A percentile compares a stretch with the other conserved stretches of the same genome.
These are phyloP conservation scores for Megastigmus dorsalis DNA, from an alignment of 2,888 invertebrate genomes.

Conservation along the genomic window DNA sequence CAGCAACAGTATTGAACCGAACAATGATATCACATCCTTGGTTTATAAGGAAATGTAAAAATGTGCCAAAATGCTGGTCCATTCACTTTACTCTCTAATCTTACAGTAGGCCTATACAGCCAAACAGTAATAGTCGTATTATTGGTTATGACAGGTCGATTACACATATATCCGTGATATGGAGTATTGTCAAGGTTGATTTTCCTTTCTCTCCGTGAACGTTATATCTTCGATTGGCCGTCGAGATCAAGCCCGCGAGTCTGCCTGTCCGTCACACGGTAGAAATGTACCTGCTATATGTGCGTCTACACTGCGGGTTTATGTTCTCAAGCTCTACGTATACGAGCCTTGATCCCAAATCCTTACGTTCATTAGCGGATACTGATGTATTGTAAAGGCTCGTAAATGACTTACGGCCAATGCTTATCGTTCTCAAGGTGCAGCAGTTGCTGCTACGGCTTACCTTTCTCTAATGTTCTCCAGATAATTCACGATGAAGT, in stretches of 20 bases:
- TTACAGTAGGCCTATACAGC: background rate
- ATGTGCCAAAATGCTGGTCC: no score
- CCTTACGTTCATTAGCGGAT: constrained; percentile 34
- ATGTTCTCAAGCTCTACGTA: background rate
- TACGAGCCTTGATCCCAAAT: constrained; percentile 53
- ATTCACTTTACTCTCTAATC: no score
- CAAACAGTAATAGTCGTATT: background rate
- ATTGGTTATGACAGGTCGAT: constrained; percentile 3
- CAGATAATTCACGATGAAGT: constrained; percentile 94
- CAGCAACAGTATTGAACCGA: no score
- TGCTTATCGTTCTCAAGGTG: background rate
- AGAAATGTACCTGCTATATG: background rate
- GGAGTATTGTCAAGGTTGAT: constrained; percentile 49
- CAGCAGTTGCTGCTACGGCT: no score
- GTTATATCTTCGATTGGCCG: constrained; percentile 50
- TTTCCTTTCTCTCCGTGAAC: constrained; percentile 51
- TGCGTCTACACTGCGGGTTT: background rate
- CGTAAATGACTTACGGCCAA: background rate
- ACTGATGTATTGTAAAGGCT: background rate
- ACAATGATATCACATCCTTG: no score
- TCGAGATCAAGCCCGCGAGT: background rate
- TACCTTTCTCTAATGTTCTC: constrained; percentile 95
- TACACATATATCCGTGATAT: constrained; percentile 6
- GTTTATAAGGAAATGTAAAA: no score
- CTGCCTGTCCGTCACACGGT: constrained; percentile 17